A percentile compares a stretch with the other conserved stretches of the same genome.
Conservation (phyloP, 2,888 invertebrate species). For the Drosophila niveifrons region DNA sequence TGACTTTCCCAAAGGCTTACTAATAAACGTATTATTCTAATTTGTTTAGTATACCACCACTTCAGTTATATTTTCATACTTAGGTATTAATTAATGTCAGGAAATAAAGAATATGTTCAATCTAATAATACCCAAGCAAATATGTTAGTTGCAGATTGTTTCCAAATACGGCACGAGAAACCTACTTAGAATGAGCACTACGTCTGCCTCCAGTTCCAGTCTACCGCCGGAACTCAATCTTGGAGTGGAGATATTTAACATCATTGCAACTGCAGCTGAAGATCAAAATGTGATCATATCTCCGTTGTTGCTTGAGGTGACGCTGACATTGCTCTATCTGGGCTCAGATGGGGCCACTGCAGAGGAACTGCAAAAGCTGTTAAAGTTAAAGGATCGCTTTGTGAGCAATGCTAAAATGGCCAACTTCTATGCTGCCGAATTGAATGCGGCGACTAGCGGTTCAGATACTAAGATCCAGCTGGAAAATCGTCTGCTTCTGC, state of each 20-base stretch:
- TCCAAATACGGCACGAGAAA: not conserved
- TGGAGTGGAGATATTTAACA: conserved; percentile 65
- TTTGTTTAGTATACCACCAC: no score
- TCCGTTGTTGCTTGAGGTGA: conserved; percentile 88
- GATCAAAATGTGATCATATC: conserved; percentile 80
- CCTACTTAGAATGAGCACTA: conserved; percentile 57
- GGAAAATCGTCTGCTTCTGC: conserved; percentile 70
- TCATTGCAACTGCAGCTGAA: conserved; percentile 57
- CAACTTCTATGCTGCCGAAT: conserved; percentile 74
- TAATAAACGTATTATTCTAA: no score
- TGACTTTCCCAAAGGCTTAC: no score
- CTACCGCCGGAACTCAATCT: conserved; percentile 49
- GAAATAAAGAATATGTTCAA: not conserved
- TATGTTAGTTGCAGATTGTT: not conserved
- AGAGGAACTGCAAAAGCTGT: conserved; percentile 69
- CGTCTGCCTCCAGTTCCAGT: conserved; percentile 23
- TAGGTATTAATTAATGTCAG: no score
- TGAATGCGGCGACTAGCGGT: conserved; percentile 64
- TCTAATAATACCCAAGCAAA: not conserved
- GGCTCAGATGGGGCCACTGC: conserved; percentile 88
- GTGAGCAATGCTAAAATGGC: conserved; percentile 80
- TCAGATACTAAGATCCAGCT: conserved; percentile 86
- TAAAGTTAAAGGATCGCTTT: conserved; percentile 73
- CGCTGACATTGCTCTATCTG: conserved; percentile 90
- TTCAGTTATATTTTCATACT: no score